Conservation (phyloP, 23 tunicate genomes). For the Styela plicata region DNA sequence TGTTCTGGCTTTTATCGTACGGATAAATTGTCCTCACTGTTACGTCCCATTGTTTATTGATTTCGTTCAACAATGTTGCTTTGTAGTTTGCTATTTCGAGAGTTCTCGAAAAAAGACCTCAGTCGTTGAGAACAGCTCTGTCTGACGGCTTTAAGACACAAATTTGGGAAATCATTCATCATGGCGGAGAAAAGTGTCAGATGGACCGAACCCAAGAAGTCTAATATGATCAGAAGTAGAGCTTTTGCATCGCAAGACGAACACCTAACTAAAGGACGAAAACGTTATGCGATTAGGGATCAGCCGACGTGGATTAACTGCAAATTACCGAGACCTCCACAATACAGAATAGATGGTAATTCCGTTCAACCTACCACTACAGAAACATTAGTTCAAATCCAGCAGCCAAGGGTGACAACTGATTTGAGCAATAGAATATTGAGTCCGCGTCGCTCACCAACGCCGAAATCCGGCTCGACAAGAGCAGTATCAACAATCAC, state of each 20-base stretch:
- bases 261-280: not conserved
- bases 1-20: not conserved
- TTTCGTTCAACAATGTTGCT: not conserved
- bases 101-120: not conserved
- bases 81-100: not conserved
- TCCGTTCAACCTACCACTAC: not conserved
- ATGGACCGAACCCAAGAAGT: conserved; percentile 9
- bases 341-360: not conserved
- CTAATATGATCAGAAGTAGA: not conserved
- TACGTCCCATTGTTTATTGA: not conserved
- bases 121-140: too few relatives aligned
- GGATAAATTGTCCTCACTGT: not conserved
- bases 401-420: not conserved
- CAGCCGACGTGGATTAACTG: conserved; percentile 89
- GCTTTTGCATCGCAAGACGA: not conserved
- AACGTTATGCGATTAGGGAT: conserved; percentile 37
- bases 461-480: not conserved
- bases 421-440: not conserved
- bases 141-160: too few relatives aligned
- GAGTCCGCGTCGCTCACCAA: conserved; percentile 5
- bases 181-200: conserved; percentile 11
- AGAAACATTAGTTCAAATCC: not conserved
- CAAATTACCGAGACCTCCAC: conserved; percentile 28
- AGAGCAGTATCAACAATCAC: not conserved
- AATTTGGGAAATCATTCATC: too few relatives aligned